A percentile compares a stretch with the other conserved stretches of the same genome.
These are phyloP conservation scores for Notolepis coatsorum DNA, from an alignment of 2,797 vertebrate genomes.

Conservation along the genomic window DNA sequence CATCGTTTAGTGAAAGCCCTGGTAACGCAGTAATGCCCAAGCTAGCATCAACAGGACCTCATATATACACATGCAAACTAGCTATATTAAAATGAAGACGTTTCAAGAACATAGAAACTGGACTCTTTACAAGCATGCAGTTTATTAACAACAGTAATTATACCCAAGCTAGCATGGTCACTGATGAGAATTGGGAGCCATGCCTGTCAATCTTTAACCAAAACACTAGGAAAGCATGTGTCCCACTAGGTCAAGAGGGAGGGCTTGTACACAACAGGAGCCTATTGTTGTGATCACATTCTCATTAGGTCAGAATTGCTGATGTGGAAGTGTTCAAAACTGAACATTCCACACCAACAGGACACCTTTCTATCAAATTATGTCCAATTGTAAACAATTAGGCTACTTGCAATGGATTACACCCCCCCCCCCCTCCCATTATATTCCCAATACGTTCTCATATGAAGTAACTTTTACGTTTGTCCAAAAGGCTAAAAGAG, in stretches of 20 bases:
- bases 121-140: constrained; percentile 21
- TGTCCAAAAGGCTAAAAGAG: too few species aligned
- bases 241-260: constrained; percentile 46
- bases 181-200: constrained; percentile 15
- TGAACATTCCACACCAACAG: too few species aligned
- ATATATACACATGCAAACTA: background rate
- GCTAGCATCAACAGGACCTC: too few species aligned
- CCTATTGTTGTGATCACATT: background rate
- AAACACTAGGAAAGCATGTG: constrained; percentile 44
- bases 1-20: too few species aligned
- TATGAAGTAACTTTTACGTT: too few species aligned
- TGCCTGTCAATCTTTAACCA: constrained; percentile 77
- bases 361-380: too few species aligned
- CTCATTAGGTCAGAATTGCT: background rate
- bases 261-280: background rate
- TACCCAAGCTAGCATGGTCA: constrained; percentile 10
- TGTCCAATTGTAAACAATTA: too few species aligned
- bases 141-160: constrained; percentile 21
- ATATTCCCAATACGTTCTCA: too few species aligned
- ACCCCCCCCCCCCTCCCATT: too few species aligned
- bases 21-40: too few species aligned
- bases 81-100: background rate
- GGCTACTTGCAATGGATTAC: too few species aligned
- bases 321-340: too few species aligned
- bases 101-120: background rate